Conservation (phyloP, 2,797 vertebrate genomes). For the Petrocephalus sullivani region DNA sequence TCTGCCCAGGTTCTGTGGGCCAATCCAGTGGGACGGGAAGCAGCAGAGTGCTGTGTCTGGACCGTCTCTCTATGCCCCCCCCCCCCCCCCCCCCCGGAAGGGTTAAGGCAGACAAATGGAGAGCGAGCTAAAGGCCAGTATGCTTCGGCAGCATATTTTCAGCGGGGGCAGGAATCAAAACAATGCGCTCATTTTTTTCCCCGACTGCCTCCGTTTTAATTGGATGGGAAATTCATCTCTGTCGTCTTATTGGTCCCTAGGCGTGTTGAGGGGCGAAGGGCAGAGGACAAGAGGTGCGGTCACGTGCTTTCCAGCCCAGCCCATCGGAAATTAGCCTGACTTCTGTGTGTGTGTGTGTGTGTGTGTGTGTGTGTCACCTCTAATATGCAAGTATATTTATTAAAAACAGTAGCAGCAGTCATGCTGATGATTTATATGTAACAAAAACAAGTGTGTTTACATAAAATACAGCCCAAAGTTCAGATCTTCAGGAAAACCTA, state of each 20-base stretch:
- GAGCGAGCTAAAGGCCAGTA: slow-evolving; percentile 46
- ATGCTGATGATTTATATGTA: background rate
- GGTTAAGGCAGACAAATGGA: slow-evolving; percentile 65
- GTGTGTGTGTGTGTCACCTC: background rate
- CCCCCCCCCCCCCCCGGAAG: slow-evolving; percentile 34
- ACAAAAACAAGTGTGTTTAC: background rate
- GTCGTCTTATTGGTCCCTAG: slow-evolving; percentile 7
- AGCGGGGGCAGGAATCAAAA: slow-evolving; percentile 54
- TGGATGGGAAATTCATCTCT: slow-evolving; percentile 54
- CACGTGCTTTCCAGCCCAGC: background rate
- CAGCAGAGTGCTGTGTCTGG: slow-evolving; percentile 11
- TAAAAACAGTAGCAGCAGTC: background rate
- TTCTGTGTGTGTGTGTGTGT: background rate
- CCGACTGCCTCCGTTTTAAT: slow-evolving; percentile 51
- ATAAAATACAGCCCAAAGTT: background rate
- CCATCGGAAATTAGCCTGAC: background rate
- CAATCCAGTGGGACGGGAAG: background rate
- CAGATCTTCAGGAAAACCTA: background rate
- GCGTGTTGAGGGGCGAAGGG: background rate
- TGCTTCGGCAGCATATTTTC: slow-evolving; percentile 63
- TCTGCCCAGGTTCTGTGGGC: background rate
- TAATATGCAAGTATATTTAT: background rate
- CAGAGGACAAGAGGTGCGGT: slow-evolving; percentile 8
- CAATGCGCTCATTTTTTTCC: slow-evolving; percentile 60
- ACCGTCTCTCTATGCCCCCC: slow-evolving; percentile 35